A percentile compares a stretch with the other conserved stretches of the same genome.
Evolutionary conservation across 2,888 invertebrate genomes (phyloP).

Genomic region (Notodonta ziczac): DNA sequence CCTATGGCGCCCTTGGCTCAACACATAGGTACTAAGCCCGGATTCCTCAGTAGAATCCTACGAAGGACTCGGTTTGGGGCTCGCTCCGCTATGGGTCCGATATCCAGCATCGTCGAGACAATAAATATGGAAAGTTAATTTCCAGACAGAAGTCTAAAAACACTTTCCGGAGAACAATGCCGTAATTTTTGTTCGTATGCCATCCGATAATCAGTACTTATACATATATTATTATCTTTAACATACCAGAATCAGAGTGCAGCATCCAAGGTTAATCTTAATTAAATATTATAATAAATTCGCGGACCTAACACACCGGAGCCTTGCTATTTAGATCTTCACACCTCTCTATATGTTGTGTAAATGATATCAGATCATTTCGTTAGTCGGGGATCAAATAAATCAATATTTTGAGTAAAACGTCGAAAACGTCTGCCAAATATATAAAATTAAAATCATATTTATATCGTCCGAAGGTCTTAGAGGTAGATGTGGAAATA

Average conservation of each 20-base stretch:
- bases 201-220: too few relatives aligned
- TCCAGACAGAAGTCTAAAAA: too few relatives aligned
- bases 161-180: too few relatives aligned
- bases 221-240: too few relatives aligned
- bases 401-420: conserved; percentile 18
- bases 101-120: too few relatives aligned
- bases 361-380: conserved; percentile 15
- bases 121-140: too few relatives aligned
- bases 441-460: not conserved
- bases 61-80: too few relatives aligned
- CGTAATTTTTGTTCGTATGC: too few relatives aligned
- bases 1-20: too few relatives aligned
- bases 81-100: too few relatives aligned
- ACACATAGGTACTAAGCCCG: too few relatives aligned
- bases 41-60: too few relatives aligned
- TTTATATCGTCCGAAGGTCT: not conserved
- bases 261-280: conserved; percentile 17
- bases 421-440: not conserved
- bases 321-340: conserved; percentile 38
- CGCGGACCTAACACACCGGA: conserved; percentile 9
- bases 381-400: conserved; percentile 22
- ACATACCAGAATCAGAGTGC: not conserved
- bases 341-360: conserved; percentile 36
- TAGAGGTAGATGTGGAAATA: not conserved
- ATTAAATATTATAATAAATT: conserved; percentile 18